Base-by-base conservation (phyloP, 1,140 invertebrate species). In the Pseudachorutes palmiensis region DNA sequence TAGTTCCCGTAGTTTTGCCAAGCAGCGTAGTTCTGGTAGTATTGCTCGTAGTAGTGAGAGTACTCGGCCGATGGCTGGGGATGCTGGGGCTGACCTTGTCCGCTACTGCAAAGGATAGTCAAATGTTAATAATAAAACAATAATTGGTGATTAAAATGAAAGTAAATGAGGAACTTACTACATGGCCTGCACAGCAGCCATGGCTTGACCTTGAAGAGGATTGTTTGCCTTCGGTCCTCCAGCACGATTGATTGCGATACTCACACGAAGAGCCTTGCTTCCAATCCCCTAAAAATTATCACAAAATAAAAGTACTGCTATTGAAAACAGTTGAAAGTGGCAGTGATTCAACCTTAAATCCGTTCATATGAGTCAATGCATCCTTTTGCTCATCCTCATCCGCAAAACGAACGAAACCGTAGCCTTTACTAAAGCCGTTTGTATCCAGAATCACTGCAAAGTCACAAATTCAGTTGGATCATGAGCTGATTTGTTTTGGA, bases 341-440 rank as follows among this genome's bases (percentile, higher is more conserved):
- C n/a, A n/a, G n/a, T n/a, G n/a, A n/a, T n/a, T n/a, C n/a, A 0
- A 89, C 88, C 75, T 86, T 86, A 77, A 88, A 91, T 1, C 89
- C 89, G 78, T 91, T 92, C 91, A 92, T 96, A 75, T 85, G 86
- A 68, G 88, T 86, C 48, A 97, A 80, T 72, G 93, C 93, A 76
- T 91, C 88, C 75, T 94, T 91, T 76, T 97, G 93, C 75, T 98
- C 94, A 67, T 92, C 89, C 80, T 97, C 94, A 76, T 89, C 91
- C 9, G 90, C 88, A 78, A 98, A 97, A 73, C 92, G 82, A 1
- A 98, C 90, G 82, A 97, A 97, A n/a, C 94, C 95, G 78, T 95
- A 97, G 36, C 94, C 94, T 81, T 94, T 94, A 74, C 91, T 95
- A 72, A 91, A 89, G 16, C 94, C 94, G 75, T 86, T 85, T 71